phyloP scores from a whole-genome alignment of 2,113 vertebrate genomes.

The Entosphenus tridentatus region DNA sequence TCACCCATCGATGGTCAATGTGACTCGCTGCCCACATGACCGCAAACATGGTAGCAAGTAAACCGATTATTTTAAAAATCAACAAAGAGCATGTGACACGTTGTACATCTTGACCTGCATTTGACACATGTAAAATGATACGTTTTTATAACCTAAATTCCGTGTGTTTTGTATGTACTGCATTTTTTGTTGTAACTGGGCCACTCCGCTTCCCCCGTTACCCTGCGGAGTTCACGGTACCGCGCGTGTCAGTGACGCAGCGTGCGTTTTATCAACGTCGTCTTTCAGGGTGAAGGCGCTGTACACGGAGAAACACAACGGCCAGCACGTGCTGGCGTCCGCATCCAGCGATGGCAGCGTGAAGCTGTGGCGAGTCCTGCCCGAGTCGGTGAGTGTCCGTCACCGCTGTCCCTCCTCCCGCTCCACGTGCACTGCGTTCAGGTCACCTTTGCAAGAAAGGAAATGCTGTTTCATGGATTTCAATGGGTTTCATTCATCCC shows the following conservation, averaged over 20 bases:
- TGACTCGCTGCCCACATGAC: too few species aligned
- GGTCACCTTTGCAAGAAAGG: too few species aligned
- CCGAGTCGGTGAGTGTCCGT: slow-evolving; percentile 30
- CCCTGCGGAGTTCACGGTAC: neutral
- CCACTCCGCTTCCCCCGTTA: neutral
- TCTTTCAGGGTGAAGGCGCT: slow-evolving; percentile 57
- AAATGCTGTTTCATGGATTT: too few species aligned
- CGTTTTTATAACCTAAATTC: neutral
- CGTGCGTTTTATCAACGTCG: neutral
- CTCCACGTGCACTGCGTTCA: too few species aligned
- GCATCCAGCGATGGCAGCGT: slow-evolving; percentile 84
- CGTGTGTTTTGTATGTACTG: neutral
- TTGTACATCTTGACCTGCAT: too few species aligned
- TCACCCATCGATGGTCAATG: too few species aligned
- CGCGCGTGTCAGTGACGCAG: neutral
- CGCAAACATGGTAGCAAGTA: too few species aligned
- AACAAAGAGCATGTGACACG: too few species aligned
- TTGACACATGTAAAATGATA: too few species aligned
- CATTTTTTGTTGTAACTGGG: neutral
- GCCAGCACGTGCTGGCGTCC: slow-evolving; percentile 42
- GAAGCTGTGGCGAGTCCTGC: slow-evolving; percentile 58
- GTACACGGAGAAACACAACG: slow-evolving; percentile 34
- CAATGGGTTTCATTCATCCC: too few species aligned
- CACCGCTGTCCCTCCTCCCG: too few species aligned
- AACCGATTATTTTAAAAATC: too few species aligned